A percentile compares a stretch with the other conserved stretches of the same genome.
Conservation (phyloP, 2,113 vertebrate species). For the Lates calcarifer region DNA sequence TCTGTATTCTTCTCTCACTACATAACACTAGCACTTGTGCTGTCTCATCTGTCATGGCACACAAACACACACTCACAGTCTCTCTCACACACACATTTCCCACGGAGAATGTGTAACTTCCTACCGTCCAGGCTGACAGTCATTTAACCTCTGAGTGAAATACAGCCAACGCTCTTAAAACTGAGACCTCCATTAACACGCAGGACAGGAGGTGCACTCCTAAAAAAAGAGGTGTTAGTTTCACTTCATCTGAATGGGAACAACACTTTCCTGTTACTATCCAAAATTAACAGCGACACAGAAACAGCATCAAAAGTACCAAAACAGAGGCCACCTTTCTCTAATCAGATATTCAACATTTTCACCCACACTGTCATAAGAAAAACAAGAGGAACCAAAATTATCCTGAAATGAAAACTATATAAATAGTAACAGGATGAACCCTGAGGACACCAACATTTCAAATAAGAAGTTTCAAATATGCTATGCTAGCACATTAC, state of each 20-base stretch:
- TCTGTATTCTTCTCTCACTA: neutral
- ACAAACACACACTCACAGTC: neutral
- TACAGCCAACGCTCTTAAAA: neutral
- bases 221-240: constrained; percentile 13
- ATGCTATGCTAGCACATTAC: neutral
- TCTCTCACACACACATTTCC: too few species aligned
- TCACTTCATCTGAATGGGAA: neutral
- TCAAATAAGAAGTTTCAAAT: neutral
- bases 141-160: constrained; percentile 7
- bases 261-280: neutral
- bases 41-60: neutral
- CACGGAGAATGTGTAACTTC: neutral
- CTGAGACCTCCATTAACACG: neutral
- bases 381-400: neutral
- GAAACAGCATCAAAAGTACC: neutral
- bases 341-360: neutral
- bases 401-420: neutral
- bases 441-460: neutral
- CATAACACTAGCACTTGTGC: neutral
- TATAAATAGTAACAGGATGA: neutral
- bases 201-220: neutral
- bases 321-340: neutral
- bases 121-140: neutral
- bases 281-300: neutral
- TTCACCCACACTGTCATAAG: neutral